Conservation (phyloP, 2,888 invertebrate genomes). For the Uloborus plumipes region DNA sequence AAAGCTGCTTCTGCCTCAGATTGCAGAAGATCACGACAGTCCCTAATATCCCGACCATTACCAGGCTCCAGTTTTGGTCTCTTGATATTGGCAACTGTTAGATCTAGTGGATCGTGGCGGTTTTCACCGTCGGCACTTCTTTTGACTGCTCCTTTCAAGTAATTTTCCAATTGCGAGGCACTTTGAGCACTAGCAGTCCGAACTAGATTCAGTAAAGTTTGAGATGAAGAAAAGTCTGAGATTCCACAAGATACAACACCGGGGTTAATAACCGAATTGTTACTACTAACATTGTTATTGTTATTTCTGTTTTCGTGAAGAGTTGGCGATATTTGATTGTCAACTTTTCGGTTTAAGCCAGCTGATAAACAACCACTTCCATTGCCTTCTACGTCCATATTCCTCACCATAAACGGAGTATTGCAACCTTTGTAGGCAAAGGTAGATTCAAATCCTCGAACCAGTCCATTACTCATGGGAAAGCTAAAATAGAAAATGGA, state of each 20-base stretch:
- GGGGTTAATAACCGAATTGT: slow-evolving; percentile 5
- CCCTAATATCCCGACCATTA: slow-evolving; percentile 27
- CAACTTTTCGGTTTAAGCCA: slow-evolving; percentile 32
- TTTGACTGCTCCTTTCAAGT: slow-evolving; percentile 72
- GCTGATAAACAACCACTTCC: slow-evolving; percentile 20
- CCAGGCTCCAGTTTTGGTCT: slow-evolving; percentile 52
- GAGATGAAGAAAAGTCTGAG: slow-evolving; percentile 58
- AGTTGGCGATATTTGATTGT: slow-evolving; percentile 54
- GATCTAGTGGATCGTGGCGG: slow-evolving; percentile 66
- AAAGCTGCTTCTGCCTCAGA: slow-evolving; percentile 32
- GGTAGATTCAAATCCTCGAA: slow-evolving; percentile 50
- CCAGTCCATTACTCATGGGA: slow-evolving; percentile 45
- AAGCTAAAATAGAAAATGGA: slow-evolving; percentile 48
- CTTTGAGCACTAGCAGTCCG: slow-evolving; percentile 74
- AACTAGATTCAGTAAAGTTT: slow-evolving; percentile 73
- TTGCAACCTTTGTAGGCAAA: slow-evolving; percentile 48
- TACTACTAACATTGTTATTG: slow-evolving; percentile 18
- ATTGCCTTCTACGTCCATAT: slow-evolving; percentile 47
- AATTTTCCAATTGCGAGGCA: slow-evolving; percentile 74
- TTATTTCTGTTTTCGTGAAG: slow-evolving; percentile 35
- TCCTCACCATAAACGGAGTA: slow-evolving; percentile 48
- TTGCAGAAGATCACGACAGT: slow-evolving; percentile 48
- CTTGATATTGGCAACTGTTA: slow-evolving; percentile 57
- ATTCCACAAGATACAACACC: slow-evolving; percentile 21
- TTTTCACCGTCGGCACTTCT: slow-evolving; percentile 66